Percentiles rank a stretch among this genome's conserved stretches.
phyloP scores from a whole-genome alignment of 2,797 vertebrate genomes.

The Micromesistius poutassou region DNA sequence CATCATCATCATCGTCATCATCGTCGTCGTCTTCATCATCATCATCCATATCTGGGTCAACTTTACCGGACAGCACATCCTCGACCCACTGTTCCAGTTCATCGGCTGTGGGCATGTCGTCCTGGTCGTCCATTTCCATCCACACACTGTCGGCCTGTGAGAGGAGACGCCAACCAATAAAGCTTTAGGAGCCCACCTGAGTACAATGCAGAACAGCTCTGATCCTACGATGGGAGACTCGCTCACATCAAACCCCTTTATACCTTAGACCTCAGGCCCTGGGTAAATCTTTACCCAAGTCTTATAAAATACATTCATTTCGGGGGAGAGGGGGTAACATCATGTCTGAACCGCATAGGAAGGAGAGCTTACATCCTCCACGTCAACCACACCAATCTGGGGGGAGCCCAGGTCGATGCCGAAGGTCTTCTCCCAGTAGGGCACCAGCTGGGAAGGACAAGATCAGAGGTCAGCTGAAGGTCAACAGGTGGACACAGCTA shows the following conservation, averaged over 20 bases:
- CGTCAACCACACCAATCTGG: constrained; percentile 90
- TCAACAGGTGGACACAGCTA: neutral
- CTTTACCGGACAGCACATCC: constrained; percentile 83
- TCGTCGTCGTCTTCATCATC: constrained; percentile 47
- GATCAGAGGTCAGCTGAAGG: neutral
- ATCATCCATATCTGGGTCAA: constrained; percentile 75
- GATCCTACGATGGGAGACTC: no score
- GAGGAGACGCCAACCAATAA: neutral
- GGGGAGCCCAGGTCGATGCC: constrained; percentile 84
- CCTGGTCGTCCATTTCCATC: constrained; percentile 88
- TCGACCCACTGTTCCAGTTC: constrained; percentile 89
- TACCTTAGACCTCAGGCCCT: neutral
- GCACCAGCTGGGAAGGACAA: constrained; percentile 76
- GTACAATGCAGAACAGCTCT: no score
- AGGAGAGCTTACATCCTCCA: constrained; percentile 83
- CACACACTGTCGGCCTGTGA: constrained; percentile 89
- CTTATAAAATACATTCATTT: no score
- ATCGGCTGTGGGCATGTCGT: constrained; percentile 82
- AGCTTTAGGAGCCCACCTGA: neutral
- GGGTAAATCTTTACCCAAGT: no score
- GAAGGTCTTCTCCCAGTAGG: constrained; percentile 94
- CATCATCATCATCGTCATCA: constrained; percentile 46
- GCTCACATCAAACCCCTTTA: no score
- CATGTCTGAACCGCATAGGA: neutral
- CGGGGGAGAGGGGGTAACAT: neutral